A percentile compares a stretch with the other conserved stretches of the same genome.
Evolutionary conservation across 1,140 invertebrate genomes (phyloP).

Genomic region (Nasonia giraulti): DNA sequence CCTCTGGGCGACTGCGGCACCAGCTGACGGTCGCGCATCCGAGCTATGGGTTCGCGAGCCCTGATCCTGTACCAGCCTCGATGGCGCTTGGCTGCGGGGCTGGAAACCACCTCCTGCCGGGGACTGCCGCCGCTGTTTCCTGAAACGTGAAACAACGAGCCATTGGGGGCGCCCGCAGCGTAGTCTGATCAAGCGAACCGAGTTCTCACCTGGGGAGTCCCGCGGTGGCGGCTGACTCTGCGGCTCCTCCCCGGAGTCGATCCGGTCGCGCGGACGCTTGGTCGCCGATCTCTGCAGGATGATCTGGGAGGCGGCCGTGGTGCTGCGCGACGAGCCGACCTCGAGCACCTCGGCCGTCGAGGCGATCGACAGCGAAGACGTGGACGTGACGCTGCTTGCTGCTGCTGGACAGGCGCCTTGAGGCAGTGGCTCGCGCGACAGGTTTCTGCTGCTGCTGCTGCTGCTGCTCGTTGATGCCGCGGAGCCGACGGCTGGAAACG

Average conservation of each 20-base stretch:
- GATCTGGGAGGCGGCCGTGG: background rate
- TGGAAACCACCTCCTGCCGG: conserved; percentile 20
- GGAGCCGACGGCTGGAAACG: background rate
- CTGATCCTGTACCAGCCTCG: conserved; percentile 64
- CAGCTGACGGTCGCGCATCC: conserved; percentile 54
- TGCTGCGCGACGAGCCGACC: background rate
- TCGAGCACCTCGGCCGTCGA: background rate
- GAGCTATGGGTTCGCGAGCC: conserved; percentile 60
- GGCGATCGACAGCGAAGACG: conserved; percentile 1
- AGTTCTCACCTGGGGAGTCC: conserved; percentile 3
- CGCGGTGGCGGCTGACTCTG: background rate
- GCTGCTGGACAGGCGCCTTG: conserved; percentile 5
- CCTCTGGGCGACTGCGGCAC: conserved; percentile 44
- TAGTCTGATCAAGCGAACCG: background rate
- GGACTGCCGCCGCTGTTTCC: background rate
- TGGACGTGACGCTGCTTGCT: background rate
- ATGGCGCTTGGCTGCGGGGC: conserved; percentile 61
- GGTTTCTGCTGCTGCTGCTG: background rate
- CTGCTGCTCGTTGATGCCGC: conserved; percentile 8
- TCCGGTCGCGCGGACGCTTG: conserved; percentile 32
- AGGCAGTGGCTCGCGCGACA: conserved; percentile 41
- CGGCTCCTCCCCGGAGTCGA: conserved; percentile 23
- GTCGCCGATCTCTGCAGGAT: conserved; percentile 7
- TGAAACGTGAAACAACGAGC: background rate
- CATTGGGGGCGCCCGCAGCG: no score